A percentile compares a stretch with the other conserved stretches of the same genome.
phyloP scores from a whole-genome alignment of 2,113 vertebrate genomes.

The Callionymus lyra region DNA sequence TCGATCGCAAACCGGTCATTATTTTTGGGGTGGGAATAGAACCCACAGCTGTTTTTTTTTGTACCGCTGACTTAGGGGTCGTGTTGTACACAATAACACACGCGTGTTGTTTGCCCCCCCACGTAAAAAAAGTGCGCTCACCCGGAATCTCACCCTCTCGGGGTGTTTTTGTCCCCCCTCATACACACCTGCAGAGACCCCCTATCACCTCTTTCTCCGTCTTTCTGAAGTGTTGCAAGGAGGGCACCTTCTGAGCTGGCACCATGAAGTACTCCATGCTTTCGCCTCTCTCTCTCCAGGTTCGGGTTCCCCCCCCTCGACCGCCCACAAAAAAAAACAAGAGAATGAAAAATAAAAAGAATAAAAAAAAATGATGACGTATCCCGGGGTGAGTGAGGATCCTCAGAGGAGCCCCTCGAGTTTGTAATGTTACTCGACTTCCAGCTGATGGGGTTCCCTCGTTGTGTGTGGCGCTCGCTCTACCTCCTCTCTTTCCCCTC shows the following conservation, averaged over 20 bases:
- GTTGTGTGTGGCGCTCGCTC: constrained; percentile 65
- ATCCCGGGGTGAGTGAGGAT: constrained; percentile 28
- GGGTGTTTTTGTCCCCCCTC: too few relatives aligned
- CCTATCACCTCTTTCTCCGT: constrained; percentile 96
- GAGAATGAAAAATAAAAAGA: constrained; percentile 7
- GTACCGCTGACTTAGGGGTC: constrained; percentile 44
- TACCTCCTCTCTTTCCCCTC: constrained; percentile 51
- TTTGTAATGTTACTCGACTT: constrained; percentile 75
- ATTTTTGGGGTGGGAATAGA: neutral
- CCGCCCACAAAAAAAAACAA: neutral
- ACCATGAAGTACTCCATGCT: constrained; percentile 98
- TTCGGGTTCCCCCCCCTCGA: constrained; percentile 36
- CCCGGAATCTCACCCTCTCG: too few relatives aligned
- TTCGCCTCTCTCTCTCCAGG: constrained; percentile 64
- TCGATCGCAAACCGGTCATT: neutral
- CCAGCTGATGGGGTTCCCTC: constrained; percentile 80
- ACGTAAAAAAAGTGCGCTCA: too few relatives aligned
- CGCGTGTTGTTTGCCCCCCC: constrained; percentile 63
- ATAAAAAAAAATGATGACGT: constrained; percentile 21
- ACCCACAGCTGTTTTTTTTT: neutral
- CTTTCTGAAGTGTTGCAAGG: constrained; percentile 94
- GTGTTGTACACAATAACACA: constrained; percentile 65
- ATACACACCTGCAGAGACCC: constrained; percentile 89
- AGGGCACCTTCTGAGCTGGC: constrained; percentile 92
- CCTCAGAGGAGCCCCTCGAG: constrained; percentile 16